These are phyloP conservation scores for Homalodisca vitripennis DNA, from an alignment of 1,140 invertebrate species.

Conservation along the genomic window DNA sequence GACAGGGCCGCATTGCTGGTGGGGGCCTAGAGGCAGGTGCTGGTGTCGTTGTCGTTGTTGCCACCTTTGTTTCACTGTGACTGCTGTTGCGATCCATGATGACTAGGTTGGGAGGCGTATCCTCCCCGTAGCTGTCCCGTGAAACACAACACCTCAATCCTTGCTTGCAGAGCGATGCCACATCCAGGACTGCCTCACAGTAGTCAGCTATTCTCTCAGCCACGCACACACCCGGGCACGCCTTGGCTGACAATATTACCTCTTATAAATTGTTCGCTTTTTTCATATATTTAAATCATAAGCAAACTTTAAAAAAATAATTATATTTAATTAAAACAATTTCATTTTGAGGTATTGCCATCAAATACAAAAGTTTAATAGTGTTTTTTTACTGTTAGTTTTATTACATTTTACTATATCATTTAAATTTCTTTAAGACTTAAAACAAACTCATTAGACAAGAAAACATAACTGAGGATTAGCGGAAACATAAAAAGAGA, in stretches of 20 bases:
- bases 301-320: slow-evolving; percentile 9
- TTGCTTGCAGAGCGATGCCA: slow-evolving; percentile 65
- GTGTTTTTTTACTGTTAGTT: no score
- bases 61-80: slow-evolving; percentile 37
- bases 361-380: no score
- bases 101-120: slow-evolving; percentile 66
- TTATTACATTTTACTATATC: no score
- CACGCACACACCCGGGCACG: slow-evolving; percentile 80
- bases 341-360: background rate
- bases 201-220: slow-evolving; percentile 75
- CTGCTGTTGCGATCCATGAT: slow-evolving; percentile 52
- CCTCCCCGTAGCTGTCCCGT: slow-evolving; percentile 65
- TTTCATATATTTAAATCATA: no score
- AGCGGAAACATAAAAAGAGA: no score
- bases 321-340: background rate
- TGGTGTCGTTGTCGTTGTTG: slow-evolving; percentile 35
- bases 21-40: slow-evolving; percentile 38
- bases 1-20: slow-evolving; percentile 56
- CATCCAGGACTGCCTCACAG: slow-evolving; percentile 74
- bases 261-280: slow-evolving; percentile 14
- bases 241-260: slow-evolving; percentile 50
- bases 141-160: slow-evolving; percentile 74
- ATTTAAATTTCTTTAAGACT: no score
- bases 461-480: no score
- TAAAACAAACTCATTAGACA: no score